Percentiles rank a stretch among this genome's conserved stretches.
phyloP scores from a whole-genome alignment of 2,888 invertebrate genomes.

The Oasisia sp. region DNA sequence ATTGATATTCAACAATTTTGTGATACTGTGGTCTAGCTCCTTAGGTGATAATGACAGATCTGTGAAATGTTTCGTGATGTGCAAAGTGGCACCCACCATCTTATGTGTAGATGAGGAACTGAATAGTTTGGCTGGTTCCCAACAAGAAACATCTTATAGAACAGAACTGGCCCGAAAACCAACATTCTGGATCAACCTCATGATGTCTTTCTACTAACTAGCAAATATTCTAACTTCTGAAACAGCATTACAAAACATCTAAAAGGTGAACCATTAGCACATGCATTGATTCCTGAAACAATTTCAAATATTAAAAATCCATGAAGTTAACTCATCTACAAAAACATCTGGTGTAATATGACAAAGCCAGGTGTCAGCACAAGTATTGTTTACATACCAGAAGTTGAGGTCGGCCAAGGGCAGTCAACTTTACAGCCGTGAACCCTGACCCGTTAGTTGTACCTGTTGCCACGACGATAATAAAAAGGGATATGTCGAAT shows the following conservation, averaged over 20 bases:
- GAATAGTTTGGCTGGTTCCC: background rate
- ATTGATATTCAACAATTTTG: too few species aligned
- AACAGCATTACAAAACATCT: background rate
- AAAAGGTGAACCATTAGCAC: background rate
- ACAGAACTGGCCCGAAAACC: background rate
- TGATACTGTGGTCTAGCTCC: too few species aligned
- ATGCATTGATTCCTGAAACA: background rate
- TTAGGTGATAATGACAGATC: too few species aligned
- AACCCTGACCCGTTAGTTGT: conserved; percentile 74
- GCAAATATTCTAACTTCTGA: background rate
- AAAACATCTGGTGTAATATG: background rate
- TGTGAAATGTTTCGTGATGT: background rate
- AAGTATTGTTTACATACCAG: conserved; percentile 74
- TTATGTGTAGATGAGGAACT: background rate
- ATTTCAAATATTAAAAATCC: background rate
- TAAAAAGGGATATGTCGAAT: background rate
- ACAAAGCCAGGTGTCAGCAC: conserved; percentile 1
- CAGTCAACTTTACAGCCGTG: conserved; percentile 96
- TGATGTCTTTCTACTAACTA: background rate
- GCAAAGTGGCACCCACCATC: background rate
- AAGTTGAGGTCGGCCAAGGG: conserved; percentile 94
- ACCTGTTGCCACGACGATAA: conserved; percentile 19
- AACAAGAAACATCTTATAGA: background rate
- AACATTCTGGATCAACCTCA: background rate
- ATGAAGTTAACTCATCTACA: background rate